Percentiles rank a stretch among this genome's conserved stretches.
These are phyloP conservation scores for Pachyseris speciosa DNA, from an alignment of 64 coral and sea anemone species.

Conservation along the genomic window DNA sequence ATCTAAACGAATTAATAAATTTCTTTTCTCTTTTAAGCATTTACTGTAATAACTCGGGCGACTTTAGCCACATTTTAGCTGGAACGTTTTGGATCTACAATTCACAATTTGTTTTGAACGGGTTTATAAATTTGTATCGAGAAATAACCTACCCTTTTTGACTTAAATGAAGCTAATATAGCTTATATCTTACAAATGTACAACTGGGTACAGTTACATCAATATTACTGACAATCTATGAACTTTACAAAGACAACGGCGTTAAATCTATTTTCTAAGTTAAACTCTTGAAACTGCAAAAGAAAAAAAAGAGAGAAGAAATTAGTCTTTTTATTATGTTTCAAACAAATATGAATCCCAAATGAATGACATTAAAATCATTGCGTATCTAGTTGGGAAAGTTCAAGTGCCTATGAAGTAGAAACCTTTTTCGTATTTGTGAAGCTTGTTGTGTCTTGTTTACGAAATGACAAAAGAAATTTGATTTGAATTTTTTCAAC, in stretches of 20 bases:
- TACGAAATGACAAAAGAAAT: no score
- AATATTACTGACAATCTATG: neutral
- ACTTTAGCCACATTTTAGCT: neutral
- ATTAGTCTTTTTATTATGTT: no score
- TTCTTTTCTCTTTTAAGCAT: constrained; percentile 13
- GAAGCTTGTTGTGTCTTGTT: no score
- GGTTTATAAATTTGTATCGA: constrained; percentile 11
- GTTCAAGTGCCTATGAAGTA: no score
- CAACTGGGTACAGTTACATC: neutral
- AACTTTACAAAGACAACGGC: neutral
- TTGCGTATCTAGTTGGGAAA: no score
- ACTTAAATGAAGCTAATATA: neutral
- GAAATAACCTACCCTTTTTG: constrained; percentile 24
- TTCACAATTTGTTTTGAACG: constrained; percentile 27
- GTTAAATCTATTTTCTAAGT: neutral
- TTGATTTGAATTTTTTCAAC: no score
- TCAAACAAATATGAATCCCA: no score
- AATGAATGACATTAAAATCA: no score
- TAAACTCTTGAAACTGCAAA: neutral
- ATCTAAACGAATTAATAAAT: constrained; percentile 23
- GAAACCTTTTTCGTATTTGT: no score
- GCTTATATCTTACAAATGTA: constrained; percentile 7
- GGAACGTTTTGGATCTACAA: neutral
- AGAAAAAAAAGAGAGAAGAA: neutral
- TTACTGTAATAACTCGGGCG: neutral